phyloP scores from a whole-genome alignment of 2,113 vertebrate genomes.

The Siniperca chuatsi region DNA sequence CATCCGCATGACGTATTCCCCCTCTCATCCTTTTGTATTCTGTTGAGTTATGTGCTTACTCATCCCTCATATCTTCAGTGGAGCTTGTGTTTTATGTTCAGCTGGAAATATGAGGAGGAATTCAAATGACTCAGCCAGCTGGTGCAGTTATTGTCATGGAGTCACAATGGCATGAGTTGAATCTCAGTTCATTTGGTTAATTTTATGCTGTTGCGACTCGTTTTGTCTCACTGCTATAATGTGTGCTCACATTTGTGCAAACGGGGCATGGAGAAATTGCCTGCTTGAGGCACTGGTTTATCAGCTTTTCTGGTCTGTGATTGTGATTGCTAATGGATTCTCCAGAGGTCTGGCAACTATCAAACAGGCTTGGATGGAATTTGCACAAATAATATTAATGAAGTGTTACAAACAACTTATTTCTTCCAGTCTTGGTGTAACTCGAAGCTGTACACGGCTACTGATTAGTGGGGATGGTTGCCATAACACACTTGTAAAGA shows the following conservation, averaged over 20 bases:
- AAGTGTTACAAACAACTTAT: constrained; percentile 31
- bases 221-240: constrained; percentile 33
- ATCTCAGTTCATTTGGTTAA: constrained; percentile 58
- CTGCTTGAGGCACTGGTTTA: constrained; percentile 48
- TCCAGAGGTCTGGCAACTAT: constrained; percentile 39
- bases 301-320: constrained; percentile 52
- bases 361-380: constrained; percentile 30
- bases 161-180: constrained; percentile 55
- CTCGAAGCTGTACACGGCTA: not conserved
- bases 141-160: constrained; percentile 52
- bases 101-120: constrained; percentile 49
- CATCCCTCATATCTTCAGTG: constrained; percentile 48
- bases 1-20: constrained; percentile 34
- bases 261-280: constrained; percentile 46
- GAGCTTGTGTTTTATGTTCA: constrained; percentile 54
- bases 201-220: constrained; percentile 37
- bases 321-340: constrained; percentile 62
- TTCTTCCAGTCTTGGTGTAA: constrained; percentile 11
- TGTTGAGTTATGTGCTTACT: constrained; percentile 57
- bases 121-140: constrained; percentile 60
- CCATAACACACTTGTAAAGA: not conserved
- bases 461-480: constrained; percentile 2
- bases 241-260: constrained; percentile 55
- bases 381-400: constrained; percentile 50
- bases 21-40: constrained; percentile 44